phyloP scores from a whole-genome alignment of 1,140 invertebrate genomes.

The Tetramorium parvispinum region DNA sequence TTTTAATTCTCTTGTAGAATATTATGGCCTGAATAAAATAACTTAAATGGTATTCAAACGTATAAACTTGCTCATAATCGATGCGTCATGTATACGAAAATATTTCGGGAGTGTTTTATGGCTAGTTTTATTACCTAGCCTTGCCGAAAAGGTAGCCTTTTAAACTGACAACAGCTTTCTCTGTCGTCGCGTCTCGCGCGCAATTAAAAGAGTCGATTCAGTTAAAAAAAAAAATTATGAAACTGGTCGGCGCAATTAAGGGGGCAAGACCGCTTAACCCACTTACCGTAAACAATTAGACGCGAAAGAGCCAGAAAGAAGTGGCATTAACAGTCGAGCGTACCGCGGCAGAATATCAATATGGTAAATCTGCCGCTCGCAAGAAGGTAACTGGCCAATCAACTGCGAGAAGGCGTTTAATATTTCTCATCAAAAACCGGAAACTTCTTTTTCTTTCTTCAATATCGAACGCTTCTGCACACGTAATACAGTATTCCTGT shows the following conservation, averaged over 20 bases:
- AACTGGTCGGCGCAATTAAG: constrained; percentile 69
- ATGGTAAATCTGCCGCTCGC: constrained; percentile 15
- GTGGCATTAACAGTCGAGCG: constrained; percentile 20
- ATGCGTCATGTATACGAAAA: neutral
- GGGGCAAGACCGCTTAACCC: constrained; percentile 71
- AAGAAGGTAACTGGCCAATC: constrained; percentile 18
- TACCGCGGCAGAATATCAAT: constrained; percentile 50
- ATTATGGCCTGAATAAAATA: neutral
- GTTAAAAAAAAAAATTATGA: constrained; percentile 74
- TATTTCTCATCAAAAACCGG: neutral
- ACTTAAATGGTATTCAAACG: neutral
- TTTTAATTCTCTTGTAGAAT: neutral
- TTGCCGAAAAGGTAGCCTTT: constrained; percentile 22
- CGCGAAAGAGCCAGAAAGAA: constrained; percentile 40
- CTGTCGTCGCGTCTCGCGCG: constrained; percentile 64
- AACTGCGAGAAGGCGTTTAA: neutral
- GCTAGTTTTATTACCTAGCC: neutral
- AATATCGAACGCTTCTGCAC: neutral
- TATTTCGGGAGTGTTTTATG: constrained; percentile 36
- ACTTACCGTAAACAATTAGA: constrained; percentile 73
- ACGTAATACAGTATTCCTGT: neutral
- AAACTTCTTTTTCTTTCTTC: neutral
- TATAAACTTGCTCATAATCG: neutral
- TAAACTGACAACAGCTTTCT: constrained; percentile 65
- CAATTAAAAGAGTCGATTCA: constrained; percentile 71